Conservation (phyloP, 2,888 invertebrate species). For the Nebria brevicollis region DNA sequence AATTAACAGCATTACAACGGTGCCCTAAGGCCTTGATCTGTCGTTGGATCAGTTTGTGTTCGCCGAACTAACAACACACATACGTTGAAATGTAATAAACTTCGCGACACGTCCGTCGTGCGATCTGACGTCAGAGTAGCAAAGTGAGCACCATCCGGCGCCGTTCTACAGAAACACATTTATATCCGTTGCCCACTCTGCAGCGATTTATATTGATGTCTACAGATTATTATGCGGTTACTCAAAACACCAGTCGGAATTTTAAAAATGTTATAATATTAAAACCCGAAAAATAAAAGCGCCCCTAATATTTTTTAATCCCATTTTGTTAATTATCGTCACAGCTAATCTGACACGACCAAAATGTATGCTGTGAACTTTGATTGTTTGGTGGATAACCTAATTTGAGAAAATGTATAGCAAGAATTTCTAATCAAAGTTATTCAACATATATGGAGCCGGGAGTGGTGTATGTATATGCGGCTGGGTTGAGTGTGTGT, state of each 20-base stretch:
- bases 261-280: too few relatives aligned
- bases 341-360: not conserved
- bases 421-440: not conserved
- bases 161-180: conserved; percentile 9
- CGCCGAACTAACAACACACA: conserved; percentile 35
- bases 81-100: conserved; percentile 14
- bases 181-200: not conserved
- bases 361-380: not conserved
- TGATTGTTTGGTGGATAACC: not conserved
- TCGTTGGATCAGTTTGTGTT: conserved; percentile 4
- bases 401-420: not conserved
- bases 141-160: not conserved
- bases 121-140: conserved; percentile 3
- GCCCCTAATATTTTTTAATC: too few relatives aligned
- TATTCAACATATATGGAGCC: not conserved
- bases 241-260: not conserved
- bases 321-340: not conserved
- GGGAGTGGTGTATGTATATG: not conserved
- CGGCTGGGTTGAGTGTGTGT: too few relatives aligned
- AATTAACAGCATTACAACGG: conserved; percentile 11
- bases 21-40: not conserved
- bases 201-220: not conserved
- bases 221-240: not conserved
- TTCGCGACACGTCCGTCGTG: not conserved
- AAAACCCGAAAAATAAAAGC: too few relatives aligned